Evolutionary conservation across 2,113 vertebrate genomes (phyloP), one percentile per base, ranked within the genome.

Genomic region (Protobothrops flavoviridis): DNA sequence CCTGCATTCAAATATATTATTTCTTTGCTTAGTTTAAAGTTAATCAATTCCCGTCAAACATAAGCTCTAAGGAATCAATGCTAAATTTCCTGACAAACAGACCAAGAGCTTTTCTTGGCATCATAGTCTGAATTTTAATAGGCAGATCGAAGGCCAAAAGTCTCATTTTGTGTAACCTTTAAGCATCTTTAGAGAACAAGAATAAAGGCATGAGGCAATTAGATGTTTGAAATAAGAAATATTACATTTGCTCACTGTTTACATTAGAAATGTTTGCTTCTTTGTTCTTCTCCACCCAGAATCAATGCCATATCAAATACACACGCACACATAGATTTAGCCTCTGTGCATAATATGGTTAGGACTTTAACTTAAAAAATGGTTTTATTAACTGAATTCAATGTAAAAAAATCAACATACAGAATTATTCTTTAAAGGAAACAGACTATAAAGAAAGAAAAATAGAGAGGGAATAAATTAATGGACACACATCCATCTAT

Each of bases 131-230:
- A 0, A 55, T 95, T 94, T 57, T 92, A 91, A 57, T 8, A 89
- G 93, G 93, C 94, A 94, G 57, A 94, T 91, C 93, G 93, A 56
- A 91, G 95, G 96, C 96, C 96, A 96, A 96, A 94, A 95, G 59
- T 91, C 95, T 93, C 89, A 95, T 96, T 94, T 96, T 87, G 93
- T 93, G 61, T 48, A 96, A 93, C 33, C 59, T 53, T 95, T 95
- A 0, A 43, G 92, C 64, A 57, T 90, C 0, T 0, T 92, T 92
- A 97, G 95, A 94, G 93, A 85, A 92, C 88, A 92, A 96, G 91
- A 93, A 94, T 95, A 86, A 94, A 69, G 3, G 93, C 45, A 92
- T 45, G 93, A 69, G 45, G 91, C 59, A 94, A 93, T 96, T 93
- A 92, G 90, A 94, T 91, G 93, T 92, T 94, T 94, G 59, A 95